Evolutionary conservation across 2,797 vertebrate genomes (phyloP).

Genomic region (Anniella stebbinsi): DNA sequence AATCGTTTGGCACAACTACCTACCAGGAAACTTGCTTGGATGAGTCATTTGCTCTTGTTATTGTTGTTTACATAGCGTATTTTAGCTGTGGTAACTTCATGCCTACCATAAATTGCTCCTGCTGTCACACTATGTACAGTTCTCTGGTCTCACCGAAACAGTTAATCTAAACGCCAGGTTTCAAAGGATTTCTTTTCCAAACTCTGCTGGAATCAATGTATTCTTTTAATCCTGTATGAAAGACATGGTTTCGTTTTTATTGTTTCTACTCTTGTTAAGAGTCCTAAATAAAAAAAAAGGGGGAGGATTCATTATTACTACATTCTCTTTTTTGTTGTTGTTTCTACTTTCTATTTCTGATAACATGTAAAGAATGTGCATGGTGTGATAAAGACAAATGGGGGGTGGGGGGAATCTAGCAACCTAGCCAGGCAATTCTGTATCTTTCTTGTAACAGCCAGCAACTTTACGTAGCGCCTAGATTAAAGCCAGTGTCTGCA

Average conservation of each 20-base stretch:
- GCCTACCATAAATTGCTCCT: conserved; percentile 61
- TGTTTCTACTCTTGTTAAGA: conserved; percentile 48
- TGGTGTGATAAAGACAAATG: conserved; percentile 29
- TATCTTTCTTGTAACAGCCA: neutral
- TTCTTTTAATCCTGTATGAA: conserved; percentile 47
- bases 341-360: conserved; percentile 5
- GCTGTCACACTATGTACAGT: conserved; percentile 58
- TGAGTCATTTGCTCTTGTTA: conserved; percentile 59
- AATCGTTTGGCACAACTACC: conserved; percentile 54
- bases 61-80: conserved; percentile 60
- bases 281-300: neutral
- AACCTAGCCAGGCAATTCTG: fast-evolving
- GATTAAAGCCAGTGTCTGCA: neutral
- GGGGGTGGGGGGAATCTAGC: conserved; percentile 21
- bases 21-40: conserved; percentile 47
- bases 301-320: conserved; percentile 27
- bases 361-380: neutral
- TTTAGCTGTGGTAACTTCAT: conserved; percentile 60
- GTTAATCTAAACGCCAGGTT: conserved; percentile 49
- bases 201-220: conserved; percentile 32
- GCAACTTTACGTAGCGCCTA: conserved; percentile 21
- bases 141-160: conserved; percentile 60
- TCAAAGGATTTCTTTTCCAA: conserved; percentile 47
- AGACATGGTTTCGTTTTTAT: conserved; percentile 19
- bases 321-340: conserved; percentile 14